Evolutionary conservation across 2,797 vertebrate species (phyloP).

Genomic region (Syngnathus acus): DNA sequence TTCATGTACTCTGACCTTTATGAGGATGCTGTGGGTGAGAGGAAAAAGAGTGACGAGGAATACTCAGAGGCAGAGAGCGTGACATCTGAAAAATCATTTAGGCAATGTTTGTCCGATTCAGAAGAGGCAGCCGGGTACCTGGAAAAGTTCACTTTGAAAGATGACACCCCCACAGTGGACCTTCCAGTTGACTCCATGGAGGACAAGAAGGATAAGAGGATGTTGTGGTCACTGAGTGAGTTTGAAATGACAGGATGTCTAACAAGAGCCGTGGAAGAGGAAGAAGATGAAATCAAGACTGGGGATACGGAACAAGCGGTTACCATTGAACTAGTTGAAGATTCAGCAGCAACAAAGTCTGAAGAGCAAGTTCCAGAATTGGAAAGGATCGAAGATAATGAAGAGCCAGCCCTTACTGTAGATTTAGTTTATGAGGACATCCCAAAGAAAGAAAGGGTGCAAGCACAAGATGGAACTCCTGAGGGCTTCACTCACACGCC

Average conservation of each 20-base stretch:
- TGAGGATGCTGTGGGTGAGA: constrained; percentile 77
- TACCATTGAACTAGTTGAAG: constrained; percentile 5
- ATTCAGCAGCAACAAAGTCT: constrained; percentile 18
- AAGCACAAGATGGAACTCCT: constrained; percentile 22
- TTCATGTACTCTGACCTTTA: constrained; percentile 92
- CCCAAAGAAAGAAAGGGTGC: constrained; percentile 15
- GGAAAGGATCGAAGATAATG: constrained; percentile 2
- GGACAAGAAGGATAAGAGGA: constrained; percentile 33
- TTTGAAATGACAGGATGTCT: constrained; percentile 72
- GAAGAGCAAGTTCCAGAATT: constrained; percentile 12
- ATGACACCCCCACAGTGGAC: constrained; percentile 71
- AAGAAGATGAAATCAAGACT: constrained; percentile 24
- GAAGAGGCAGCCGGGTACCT: constrained; percentile 84
- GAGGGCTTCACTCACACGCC: neutral
- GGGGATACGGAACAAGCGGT: constrained; percentile 22
- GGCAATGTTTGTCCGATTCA: constrained; percentile 75
- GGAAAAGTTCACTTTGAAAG: constrained; percentile 88
- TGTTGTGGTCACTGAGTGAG: constrained; percentile 61
- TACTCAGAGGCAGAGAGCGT: constrained; percentile 78
- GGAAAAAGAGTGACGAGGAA: constrained; percentile 70
- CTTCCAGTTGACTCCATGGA: constrained; percentile 40
- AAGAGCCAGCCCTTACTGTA: constrained; percentile 24
- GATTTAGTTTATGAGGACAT: constrained; percentile 22
- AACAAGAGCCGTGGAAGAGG: constrained; percentile 37
- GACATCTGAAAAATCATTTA: constrained; percentile 75